These are phyloP conservation scores for Otus sunia DNA, from an alignment of 2,113 vertebrate genomes.

Conservation along the genomic window DNA sequence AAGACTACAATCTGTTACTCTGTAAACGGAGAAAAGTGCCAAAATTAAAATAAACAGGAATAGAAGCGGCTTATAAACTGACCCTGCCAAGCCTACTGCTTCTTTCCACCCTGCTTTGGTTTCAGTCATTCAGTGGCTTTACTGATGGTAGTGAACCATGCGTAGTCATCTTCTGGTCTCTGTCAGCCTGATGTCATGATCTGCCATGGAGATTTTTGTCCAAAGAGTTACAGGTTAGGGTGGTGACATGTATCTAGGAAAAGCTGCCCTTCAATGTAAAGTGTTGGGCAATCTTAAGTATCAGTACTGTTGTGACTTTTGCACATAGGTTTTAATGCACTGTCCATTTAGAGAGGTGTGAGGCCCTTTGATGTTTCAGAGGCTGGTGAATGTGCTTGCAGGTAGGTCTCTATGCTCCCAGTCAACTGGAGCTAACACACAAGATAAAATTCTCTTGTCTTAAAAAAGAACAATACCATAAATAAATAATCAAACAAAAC, in stretches of 20 bases:
- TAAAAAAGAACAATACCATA: constrained; percentile 15
- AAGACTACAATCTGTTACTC: neutral
- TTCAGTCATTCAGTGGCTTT: neutral
- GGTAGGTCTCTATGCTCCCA: neutral
- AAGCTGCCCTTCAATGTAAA: neutral
- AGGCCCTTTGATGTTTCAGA: neutral
- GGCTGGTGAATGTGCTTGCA: neutral
- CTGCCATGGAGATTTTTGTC: neutral
- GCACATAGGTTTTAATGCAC: neutral
- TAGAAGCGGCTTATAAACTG: neutral
- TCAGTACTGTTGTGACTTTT: neutral
- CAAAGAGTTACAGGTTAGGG: neutral
- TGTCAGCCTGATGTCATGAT: neutral
- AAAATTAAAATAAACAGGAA: neutral
- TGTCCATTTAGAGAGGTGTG: neutral
- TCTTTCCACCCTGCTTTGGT: neutral
- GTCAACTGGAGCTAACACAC: neutral
- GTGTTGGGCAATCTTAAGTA: neutral
- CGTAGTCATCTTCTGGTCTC: neutral
- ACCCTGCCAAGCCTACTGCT: neutral
- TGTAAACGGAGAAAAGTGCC: neutral
- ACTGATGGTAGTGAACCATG: neutral
- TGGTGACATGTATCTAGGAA: neutral
- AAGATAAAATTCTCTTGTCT: neutral
- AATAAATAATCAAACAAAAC: constrained; percentile 27